Evolutionary conservation across 2,113 vertebrate species (phyloP), one percentile per base, ranked within the genome.

Genomic region (Corythornis cristatus): DNA sequence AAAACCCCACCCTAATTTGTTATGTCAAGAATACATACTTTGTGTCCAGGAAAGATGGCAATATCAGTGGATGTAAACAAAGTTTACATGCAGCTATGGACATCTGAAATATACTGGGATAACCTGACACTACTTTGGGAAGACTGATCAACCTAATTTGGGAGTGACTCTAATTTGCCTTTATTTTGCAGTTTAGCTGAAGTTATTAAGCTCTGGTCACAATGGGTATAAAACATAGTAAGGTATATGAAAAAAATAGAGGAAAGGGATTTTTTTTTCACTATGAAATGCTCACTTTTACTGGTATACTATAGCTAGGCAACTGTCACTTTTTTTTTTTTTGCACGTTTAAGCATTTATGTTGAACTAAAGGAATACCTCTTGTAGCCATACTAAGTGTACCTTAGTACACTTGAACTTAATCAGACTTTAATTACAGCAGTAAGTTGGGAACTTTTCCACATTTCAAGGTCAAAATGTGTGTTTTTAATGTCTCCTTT

Each of bases 371-470:
- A 86, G 37, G 9, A 83, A 56, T 33, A 40, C 60, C 19, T 73
- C 28, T 80, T 88, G 72, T 40, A 65, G 54, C 67, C 14, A 11
- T 40, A 29, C 7, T 8, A 67, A 67, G 29, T 35, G 20, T 93
- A 68, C 43, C 46, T 70, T 31, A 25, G 8, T 56, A 43, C 28
- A 42, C 25, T 92, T 42, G 26, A 29, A 33, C n/a, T 64, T 83
- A 88, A 91, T 86, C 65, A 57, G 73, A 58, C 66, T 86, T 80
- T 88, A 86, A 92, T 86, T 80, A 58, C 26, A 61, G 31, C n/a
- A 65, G 3, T 45, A 50, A 73, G 48, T 45, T 85, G 48, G 88
- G 74, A 82, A 61, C 26, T 16, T 43, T 81, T 95, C 67, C 50
- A 31, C 93, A 40, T 79, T 91, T 89, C 79, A 83, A 94, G 85